These are phyloP conservation scores for Coecobrya sp. DNA, from an alignment of 2,888 invertebrate species.

Conservation along the genomic window DNA sequence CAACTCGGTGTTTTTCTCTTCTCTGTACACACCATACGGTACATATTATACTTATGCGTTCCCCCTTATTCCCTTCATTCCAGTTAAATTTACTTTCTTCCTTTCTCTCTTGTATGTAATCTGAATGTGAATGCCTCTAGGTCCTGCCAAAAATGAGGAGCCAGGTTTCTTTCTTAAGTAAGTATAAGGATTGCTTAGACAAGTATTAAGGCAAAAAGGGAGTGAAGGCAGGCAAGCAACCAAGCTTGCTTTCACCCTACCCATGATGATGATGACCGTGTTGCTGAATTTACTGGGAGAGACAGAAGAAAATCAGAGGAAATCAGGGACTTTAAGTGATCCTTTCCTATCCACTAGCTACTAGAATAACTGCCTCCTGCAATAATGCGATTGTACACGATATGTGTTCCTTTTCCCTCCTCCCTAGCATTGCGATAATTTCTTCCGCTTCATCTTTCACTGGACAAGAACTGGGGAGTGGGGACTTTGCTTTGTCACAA, in stretches of 20 bases:
- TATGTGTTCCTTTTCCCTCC: background rate
- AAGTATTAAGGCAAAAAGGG: constrained; percentile 72
- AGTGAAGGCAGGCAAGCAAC: constrained; percentile 40
- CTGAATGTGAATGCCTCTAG: constrained; percentile 41
- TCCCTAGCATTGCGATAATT: constrained; percentile 71
- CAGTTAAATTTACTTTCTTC: constrained; percentile 50
- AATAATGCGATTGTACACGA: constrained; percentile 40
- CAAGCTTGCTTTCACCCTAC: constrained; percentile 15
- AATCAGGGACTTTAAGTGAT: constrained; percentile 82
- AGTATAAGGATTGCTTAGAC: constrained; percentile 76
- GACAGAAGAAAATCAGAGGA: constrained; percentile 77
- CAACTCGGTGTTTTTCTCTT: constrained; percentile 18
- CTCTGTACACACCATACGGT: constrained; percentile 64
- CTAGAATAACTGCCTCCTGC: constrained; percentile 48
- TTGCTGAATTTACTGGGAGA: constrained; percentile 59
- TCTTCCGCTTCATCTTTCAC: constrained; percentile 82
- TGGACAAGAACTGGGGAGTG: constrained; percentile 63
- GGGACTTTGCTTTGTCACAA: constrained; percentile 80
- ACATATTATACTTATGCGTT: constrained; percentile 67
- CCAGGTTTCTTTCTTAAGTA: constrained; percentile 71
- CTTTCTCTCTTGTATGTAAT: background rate
- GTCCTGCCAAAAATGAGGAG: constrained; percentile 80
- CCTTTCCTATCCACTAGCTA: constrained; percentile 63
- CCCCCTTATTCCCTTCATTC: background rate
- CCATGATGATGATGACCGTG: constrained; percentile 20